Evolutionary conservation across 2,797 vertebrate genomes (phyloP), one percentile per base, ranked within the genome.

Genomic region (Cebuella pygmaea): DNA sequence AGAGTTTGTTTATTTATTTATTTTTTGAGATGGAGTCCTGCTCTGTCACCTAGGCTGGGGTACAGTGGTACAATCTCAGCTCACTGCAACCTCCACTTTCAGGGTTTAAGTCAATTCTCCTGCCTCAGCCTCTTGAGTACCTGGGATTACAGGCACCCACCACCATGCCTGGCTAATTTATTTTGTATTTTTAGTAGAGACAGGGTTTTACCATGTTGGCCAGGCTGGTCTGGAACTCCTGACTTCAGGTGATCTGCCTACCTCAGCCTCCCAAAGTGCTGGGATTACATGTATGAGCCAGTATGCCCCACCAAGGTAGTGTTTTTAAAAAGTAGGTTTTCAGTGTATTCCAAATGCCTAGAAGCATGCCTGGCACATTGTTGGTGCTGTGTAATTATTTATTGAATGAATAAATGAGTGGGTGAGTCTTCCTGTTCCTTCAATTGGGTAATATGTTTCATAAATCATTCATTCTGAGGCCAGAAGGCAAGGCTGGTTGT

Each of bases 191-290:
- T 67, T 67, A 67, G 64, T n/a, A 67, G 33, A 67, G 33, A 0
- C 33, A 4, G 64, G 33, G 33, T n/a, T 67, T 67, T 67, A n/a
- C 15, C 33, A 4, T 67, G 64, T n/a, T 67, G 4, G 64, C 33
- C 64, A 67, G 33, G 33, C 64, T 67, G 64, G 33, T 67, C 33
- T 67, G 14, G 2, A 67, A 67, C 33, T n/a, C 33, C 64, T 67
- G 7, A 67, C 64, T 8, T 67, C 33, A 19, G 33, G 33, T n/a
- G 64, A 67, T 67, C 7, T 0, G 0, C 64, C 64, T 1, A 17
- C 64, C 64, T 19, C 0, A 33, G 33, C 33, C 7, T 67, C 15
- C 33, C 64, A n/a, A 67, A 67, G 33, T 67, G 33, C 64, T 67
- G 7, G 33, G 64, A 17, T 67, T 19, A 67, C 17, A 67, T 15